Base-by-base conservation (phyloP, 2,797 vertebrate species). In the Oreonectes daqikongensis region DNA sequence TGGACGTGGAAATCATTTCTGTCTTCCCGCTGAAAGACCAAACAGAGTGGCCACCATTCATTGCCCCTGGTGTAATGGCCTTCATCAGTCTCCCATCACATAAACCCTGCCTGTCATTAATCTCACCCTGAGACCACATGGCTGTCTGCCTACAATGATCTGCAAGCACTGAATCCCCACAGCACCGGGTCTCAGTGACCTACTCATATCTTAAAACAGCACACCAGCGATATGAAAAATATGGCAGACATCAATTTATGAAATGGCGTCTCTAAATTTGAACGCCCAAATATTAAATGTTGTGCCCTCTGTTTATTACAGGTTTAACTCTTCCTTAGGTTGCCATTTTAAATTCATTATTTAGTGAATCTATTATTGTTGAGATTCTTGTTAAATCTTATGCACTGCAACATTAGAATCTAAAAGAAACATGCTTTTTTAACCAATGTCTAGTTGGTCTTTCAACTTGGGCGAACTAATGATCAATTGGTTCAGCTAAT, bases 31-130 rank as follows among this genome's bases (percentile, higher is more conserved):
- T 72, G 74, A 80, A 59, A 74, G 59, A 35, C 69, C 74, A 80
- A 79, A 75, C 64, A 46, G 67, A 82, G 76, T 79, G 76, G 80
- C 80, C 69, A 60, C 79, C 69, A 66, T 77, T 81, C 78, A 72
- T 78, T 73, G 75, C 79, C 71, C 77, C 80, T 35, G 72, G 78
- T 75, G 84, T 83, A 87, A 85, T 86, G 79, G 82, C 71, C 80
- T 83, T 83, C 80, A 86, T 86, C 84, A 84, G 81, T 87, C 81
- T 79, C 79, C 72, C 75, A 80, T 79, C 75, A 83, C 78, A 66
- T 64, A 82, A 73, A 74, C 66, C 72, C 72, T 79, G 67, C 55
- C 60, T 78, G 72, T 86, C 80, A 76, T 83, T 81, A 81, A 83
- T 87, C 81, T 85, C 79, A 59, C 26, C 74, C 77, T 73, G 69